Base-by-base conservation (phyloP, 2,113 vertebrate species). In the Ophiodon elongatus region DNA sequence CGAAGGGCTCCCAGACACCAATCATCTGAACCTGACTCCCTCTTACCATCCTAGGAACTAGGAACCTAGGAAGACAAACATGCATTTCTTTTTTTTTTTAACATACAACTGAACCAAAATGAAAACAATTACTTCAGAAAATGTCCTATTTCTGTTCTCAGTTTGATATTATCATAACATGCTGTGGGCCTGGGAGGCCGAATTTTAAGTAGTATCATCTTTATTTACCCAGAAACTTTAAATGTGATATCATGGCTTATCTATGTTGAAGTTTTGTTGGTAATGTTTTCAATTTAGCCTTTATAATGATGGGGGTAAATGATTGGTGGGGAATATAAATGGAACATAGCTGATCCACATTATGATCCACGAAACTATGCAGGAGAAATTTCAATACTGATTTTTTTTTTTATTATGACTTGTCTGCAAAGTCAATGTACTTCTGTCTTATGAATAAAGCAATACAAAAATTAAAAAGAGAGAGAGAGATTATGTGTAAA, bases 1-100 rank as follows among this genome's bases (percentile, higher is more conserved):
- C 70, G 1, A 94, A 84, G 60, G 45, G 41, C 57, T 73, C 81
- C 56, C 65, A 67, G 57, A 73, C 35, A 13, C 13, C 35, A 52
- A 76, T 80, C 54, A 35, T 63, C 56, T 90, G 76, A 92, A 52
- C 21, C 4, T 25, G 1, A 2, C 23, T 57, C 41, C 45, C 19
- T 57, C 25, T 73, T 19, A 14, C 2, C 17, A 29, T 66, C 33
- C 8, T 14, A 72, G 8, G 27, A 71, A 29, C 33, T 6, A 11
- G 1, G 3, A 27, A 29, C 11, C 45, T 41, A n/a, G n/a, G 2
- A 23, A 29, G 23, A 54, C 5, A 37, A 69, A 69, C 5, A 52
- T 6, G n/a, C 52, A 10, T n/a, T n/a, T n/a, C n/a, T n/a, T n/a
- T n/a, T n/a, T n/a, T n/a, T n/a, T n/a, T n/a, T n/a, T n/a, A n/a